Conservation (phyloP, 2,888 invertebrate species). For the Drosophila hawaiiensis region DNA sequence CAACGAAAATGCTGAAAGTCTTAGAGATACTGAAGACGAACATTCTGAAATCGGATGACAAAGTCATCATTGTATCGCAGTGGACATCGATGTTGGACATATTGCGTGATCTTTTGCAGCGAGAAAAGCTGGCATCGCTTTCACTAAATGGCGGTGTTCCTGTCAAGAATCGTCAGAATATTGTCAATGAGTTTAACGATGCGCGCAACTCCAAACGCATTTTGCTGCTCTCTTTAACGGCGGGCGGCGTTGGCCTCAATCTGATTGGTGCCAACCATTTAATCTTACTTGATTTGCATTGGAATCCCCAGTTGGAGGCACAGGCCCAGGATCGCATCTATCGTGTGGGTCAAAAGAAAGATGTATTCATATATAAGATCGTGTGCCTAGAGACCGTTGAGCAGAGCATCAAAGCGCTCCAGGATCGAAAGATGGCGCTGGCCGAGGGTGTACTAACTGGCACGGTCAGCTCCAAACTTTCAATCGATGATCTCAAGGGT, state of each 20-base stretch:
- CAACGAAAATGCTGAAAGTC: slow-evolving; percentile 89
- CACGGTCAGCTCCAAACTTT: slow-evolving; percentile 89
- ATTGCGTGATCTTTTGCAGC: slow-evolving; percentile 88
- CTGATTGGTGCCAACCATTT: slow-evolving; percentile 96
- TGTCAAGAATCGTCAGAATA: slow-evolving; percentile 89
- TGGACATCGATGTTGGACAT: slow-evolving; percentile 94
- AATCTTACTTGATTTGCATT: slow-evolving; percentile 95
- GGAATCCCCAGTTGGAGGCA: slow-evolving; percentile 98
- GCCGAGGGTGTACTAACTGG: slow-evolving; percentile 93
- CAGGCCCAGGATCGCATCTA: slow-evolving; percentile 98
- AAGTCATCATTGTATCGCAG: slow-evolving; percentile 95
- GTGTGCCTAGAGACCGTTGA: slow-evolving; percentile 95
- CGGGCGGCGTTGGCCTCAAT: slow-evolving; percentile 98
- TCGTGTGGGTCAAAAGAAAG: slow-evolving; percentile 93
- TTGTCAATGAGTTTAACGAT: slow-evolving; percentile 91
- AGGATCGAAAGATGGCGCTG: slow-evolving; percentile 91
- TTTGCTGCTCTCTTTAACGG: slow-evolving; percentile 94
- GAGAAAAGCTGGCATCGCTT: slow-evolving; percentile 86
- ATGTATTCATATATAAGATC: slow-evolving; percentile 94
- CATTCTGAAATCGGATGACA: slow-evolving; percentile 87
- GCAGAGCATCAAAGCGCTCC: slow-evolving; percentile 92
- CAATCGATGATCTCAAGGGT: slow-evolving; percentile 91
- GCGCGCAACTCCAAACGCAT: slow-evolving; percentile 87
- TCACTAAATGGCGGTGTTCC: slow-evolving; percentile 92
- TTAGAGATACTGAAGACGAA: slow-evolving; percentile 87